These are phyloP conservation scores for Eutrigla gurnardus DNA, from an alignment of 2,797 vertebrate genomes.

Conservation along the genomic window DNA sequence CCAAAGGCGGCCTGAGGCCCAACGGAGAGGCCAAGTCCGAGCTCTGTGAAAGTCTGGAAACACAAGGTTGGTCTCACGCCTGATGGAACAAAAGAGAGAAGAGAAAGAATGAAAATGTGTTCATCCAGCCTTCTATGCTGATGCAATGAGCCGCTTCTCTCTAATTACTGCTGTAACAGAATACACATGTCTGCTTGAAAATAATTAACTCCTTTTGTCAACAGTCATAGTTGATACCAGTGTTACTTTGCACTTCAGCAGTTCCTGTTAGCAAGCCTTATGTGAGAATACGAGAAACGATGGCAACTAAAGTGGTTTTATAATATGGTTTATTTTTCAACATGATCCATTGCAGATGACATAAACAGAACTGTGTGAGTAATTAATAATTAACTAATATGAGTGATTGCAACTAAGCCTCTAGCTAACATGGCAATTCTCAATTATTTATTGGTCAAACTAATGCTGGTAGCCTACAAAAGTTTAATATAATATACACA, in stretches of 20 bases:
- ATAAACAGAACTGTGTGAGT: conserved; percentile 23
- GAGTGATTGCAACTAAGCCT: conserved; percentile 12
- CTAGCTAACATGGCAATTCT: background rate
- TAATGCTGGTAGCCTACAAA: background rate
- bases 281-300: conserved; percentile 20
- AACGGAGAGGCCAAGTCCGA: conserved; percentile 97
- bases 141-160: conserved; percentile 13
- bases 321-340: conserved; percentile 6
- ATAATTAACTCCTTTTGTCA: conserved; percentile 29
- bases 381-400: background rate
- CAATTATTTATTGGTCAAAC: background rate
- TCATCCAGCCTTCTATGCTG: conserved; percentile 6
- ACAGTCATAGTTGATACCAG: conserved; percentile 37
- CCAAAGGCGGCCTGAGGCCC: conserved; percentile 92
- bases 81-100: background rate
- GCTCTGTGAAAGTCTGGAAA: conserved; percentile 95
- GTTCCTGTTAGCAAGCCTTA: conserved; percentile 37
- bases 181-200: conserved; percentile 17
- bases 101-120: conserved; percentile 1
- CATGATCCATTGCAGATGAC: conserved; percentile 6
- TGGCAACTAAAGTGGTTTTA: conserved; percentile 13
- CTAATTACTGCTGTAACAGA: background rate
- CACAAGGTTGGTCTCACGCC: conserved; percentile 87
- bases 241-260: conserved; percentile 50
- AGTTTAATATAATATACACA: background rate